Evolutionary conservation across 2,888 invertebrate species (phyloP).

Genomic region (Pyrgus malvae): DNA sequence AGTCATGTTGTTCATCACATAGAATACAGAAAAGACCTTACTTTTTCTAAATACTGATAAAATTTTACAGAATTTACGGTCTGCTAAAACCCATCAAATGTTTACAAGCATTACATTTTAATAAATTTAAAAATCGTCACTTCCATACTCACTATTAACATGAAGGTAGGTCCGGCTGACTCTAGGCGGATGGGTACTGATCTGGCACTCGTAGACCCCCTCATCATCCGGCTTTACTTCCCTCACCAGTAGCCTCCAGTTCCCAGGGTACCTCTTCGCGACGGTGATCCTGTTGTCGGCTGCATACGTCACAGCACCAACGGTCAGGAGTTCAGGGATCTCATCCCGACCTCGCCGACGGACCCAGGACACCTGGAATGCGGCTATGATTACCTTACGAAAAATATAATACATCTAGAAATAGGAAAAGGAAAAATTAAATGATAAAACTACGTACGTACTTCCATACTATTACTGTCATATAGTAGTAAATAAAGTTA

Average conservation of each 20-base stretch:
- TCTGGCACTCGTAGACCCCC: slow-evolving; percentile 87
- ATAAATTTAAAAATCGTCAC: too few species aligned
- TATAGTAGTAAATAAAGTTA: too few species aligned
- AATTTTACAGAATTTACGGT: too few species aligned
- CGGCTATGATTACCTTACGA: background rate
- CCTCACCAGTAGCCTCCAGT: slow-evolving; percentile 84
- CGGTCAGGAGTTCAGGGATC: slow-evolving; percentile 86
- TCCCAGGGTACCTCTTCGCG: slow-evolving; percentile 83
- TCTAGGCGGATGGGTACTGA: slow-evolving; percentile 87
- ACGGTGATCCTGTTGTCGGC: slow-evolving; percentile 85
- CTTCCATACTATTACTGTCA: too few species aligned
- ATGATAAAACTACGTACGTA: too few species aligned
- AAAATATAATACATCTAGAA: too few species aligned
- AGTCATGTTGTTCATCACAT: too few species aligned
- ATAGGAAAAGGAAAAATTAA: too few species aligned
- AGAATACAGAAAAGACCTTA: too few species aligned
- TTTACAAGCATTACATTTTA: too few species aligned
- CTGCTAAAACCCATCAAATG: too few species aligned
- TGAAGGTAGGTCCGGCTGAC: slow-evolving; percentile 85
- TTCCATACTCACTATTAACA: slow-evolving; percentile 82
- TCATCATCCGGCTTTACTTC: slow-evolving; percentile 85
- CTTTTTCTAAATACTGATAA: too few species aligned
- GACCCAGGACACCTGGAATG: slow-evolving; percentile 85
- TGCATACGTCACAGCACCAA: slow-evolving; percentile 86
- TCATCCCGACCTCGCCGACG: slow-evolving; percentile 80